Evolutionary conservation across 2,797 vertebrate species (phyloP).

Genomic region (Buphagus erythrorhynchus): DNA sequence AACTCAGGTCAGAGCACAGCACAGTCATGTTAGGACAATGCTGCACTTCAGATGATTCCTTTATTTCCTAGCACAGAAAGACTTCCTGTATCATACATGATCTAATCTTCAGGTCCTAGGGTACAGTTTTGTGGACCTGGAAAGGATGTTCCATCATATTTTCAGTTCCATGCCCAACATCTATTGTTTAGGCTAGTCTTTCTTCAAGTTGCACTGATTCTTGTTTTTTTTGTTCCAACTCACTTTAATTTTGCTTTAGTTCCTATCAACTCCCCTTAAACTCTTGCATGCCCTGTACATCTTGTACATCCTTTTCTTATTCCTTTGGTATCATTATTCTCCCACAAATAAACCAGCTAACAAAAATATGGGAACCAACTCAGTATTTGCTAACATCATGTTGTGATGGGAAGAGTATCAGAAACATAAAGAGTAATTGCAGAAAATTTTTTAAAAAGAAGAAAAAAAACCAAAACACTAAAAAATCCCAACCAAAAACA

Average conservation of each 20-base stretch:
- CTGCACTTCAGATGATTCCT: not conserved
- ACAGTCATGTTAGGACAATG: not conserved
- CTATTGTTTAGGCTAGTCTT: not conserved
- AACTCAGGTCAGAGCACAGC: too few relatives aligned
- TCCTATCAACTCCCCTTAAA: not conserved
- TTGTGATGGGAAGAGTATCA: not conserved
- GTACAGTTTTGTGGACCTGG: not conserved
- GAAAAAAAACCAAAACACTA: not conserved
- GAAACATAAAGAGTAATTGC: not conserved
- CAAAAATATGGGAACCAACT: not conserved
- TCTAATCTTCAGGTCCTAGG: not conserved
- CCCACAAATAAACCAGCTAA: not conserved
- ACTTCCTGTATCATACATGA: not conserved
- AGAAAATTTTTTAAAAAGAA: not conserved
- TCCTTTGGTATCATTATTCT: not conserved
- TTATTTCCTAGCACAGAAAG: not conserved
- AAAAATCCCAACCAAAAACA: not conserved
- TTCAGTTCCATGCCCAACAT: not conserved
- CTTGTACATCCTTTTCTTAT: not conserved
- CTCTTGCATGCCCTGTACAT: not conserved
- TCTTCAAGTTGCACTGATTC: not conserved
- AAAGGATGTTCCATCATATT: not conserved
- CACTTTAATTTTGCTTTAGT: not conserved
- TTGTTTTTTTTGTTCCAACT: not conserved
- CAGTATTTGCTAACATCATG: not conserved